A percentile compares a stretch with the other conserved stretches of the same genome.
Evolutionary conservation across 2,888 invertebrate genomes (phyloP).

Genomic region (Drosophila atripex): DNA sequence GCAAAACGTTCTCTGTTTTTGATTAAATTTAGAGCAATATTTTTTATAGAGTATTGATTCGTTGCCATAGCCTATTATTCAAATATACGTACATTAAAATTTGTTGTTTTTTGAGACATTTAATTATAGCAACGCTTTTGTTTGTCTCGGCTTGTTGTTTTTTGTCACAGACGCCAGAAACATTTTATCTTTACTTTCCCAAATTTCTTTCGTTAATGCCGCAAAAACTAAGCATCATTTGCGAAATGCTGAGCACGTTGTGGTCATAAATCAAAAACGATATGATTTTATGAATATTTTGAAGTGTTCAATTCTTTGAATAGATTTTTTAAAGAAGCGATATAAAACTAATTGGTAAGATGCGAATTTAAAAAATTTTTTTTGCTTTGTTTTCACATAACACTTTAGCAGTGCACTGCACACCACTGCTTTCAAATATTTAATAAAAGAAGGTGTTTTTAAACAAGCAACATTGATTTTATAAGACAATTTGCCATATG

Average conservation of each 20-base stretch:
- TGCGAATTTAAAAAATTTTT: no score
- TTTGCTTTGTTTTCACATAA: no score
- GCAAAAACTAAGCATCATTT: slow-evolving; percentile 22
- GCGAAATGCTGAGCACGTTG: slow-evolving; percentile 55
- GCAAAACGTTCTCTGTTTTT: not conserved
- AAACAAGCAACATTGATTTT: no score
- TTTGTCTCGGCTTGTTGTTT: slow-evolving; percentile 24
- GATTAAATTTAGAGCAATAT: not conserved
- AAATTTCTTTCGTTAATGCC: slow-evolving; percentile 12
- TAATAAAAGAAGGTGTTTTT: no score
- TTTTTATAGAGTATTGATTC: slow-evolving; percentile 15
- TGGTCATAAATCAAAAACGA: slow-evolving; percentile 66
- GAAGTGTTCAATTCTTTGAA: not conserved
- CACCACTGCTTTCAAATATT: no score
- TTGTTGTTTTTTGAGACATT: slow-evolving; percentile 39
- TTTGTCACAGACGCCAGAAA: slow-evolving; percentile 27
- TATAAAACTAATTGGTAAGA: no score
- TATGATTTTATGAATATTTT: slow-evolving; percentile 20
- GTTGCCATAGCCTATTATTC: not conserved
- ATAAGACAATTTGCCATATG: no score
- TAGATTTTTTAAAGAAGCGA: not conserved
- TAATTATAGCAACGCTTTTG: slow-evolving; percentile 55
- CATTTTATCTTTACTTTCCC: slow-evolving; percentile 31
- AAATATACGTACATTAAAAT: slow-evolving; percentile 8
- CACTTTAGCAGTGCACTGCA: no score